These are phyloP conservation scores for Aphis craccivora DNA, from an alignment of 1,140 invertebrate genomes.

Conservation along the genomic window DNA sequence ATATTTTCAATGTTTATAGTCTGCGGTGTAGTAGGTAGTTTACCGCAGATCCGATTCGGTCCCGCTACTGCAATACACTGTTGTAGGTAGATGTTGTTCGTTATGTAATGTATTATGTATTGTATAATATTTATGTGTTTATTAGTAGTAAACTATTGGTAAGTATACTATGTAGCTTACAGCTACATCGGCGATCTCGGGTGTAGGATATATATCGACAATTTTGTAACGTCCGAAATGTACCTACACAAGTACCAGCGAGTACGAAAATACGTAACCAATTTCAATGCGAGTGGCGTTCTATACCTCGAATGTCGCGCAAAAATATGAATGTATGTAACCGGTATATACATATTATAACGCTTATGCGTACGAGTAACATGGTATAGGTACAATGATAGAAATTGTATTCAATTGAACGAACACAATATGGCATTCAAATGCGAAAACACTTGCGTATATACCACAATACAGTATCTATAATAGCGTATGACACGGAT, in stretches of 20 bases:
- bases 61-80: not conserved
- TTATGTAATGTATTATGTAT: not conserved
- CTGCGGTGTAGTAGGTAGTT: not conserved
- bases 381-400: not conserved
- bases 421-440: conserved; percentile 1
- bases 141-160: no score
- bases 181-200: not conserved
- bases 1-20: not conserved
- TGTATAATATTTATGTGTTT: not conserved
- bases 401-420: conserved; percentile 23
- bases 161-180: no score
- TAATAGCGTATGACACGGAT: not conserved
- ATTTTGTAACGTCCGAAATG: not conserved
- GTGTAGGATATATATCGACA: not conserved
- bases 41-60: not conserved
- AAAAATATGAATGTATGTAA: not conserved
- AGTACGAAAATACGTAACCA: not conserved
- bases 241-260: not conserved
- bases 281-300: not conserved
- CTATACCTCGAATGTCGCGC: not conserved
- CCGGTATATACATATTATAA: not conserved
- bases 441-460: conserved; percentile 26
- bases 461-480: not conserved
- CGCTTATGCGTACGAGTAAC: not conserved
- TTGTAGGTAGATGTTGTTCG: no score